A percentile compares a stretch with the other conserved stretches of the same genome.
Evolutionary conservation across 2,888 invertebrate genomes (phyloP).

Genomic region (Drosophila buzzatii): DNA sequence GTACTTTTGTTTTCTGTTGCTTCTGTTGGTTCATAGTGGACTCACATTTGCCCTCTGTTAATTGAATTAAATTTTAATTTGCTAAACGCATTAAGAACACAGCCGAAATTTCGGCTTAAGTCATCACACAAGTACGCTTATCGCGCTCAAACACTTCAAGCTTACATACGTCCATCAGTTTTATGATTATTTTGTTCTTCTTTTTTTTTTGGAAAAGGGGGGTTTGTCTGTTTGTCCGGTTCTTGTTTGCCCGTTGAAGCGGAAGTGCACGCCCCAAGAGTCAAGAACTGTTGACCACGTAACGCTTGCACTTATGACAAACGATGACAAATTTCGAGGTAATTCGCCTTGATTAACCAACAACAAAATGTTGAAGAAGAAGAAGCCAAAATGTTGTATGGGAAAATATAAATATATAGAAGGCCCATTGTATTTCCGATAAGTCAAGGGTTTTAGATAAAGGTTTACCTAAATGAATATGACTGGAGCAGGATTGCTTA

Average conservation of each 20-base stretch:
- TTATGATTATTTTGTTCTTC: background rate
- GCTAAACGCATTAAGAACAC: constrained; percentile 57
- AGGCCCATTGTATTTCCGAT: background rate
- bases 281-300: constrained; percentile 2
- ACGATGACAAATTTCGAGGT: constrained; percentile 8
- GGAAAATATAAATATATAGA: background rate
- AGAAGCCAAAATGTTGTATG: background rate
- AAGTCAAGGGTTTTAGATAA: background rate
- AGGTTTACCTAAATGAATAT: no score
- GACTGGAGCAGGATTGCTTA: no score
- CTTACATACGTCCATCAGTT: background rate
- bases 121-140: constrained; percentile 36
- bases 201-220: background rate
- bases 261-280: constrained; percentile 7
- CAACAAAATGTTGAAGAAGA: background rate
- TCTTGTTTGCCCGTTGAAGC: constrained; percentile 1
- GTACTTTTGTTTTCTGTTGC: constrained; percentile 4
- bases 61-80: constrained; percentile 78
- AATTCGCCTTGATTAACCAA: background rate
- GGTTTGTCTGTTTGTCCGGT: constrained; percentile 50
- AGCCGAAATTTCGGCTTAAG: constrained; percentile 7
- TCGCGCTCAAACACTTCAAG: constrained; percentile 43
- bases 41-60: constrained; percentile 38
- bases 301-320: constrained; percentile 6
- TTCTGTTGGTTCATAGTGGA: constrained; percentile 20